These are phyloP conservation scores for Trachurus trachurus DNA, from an alignment of 2,797 vertebrate species.

Conservation along the genomic window DNA sequence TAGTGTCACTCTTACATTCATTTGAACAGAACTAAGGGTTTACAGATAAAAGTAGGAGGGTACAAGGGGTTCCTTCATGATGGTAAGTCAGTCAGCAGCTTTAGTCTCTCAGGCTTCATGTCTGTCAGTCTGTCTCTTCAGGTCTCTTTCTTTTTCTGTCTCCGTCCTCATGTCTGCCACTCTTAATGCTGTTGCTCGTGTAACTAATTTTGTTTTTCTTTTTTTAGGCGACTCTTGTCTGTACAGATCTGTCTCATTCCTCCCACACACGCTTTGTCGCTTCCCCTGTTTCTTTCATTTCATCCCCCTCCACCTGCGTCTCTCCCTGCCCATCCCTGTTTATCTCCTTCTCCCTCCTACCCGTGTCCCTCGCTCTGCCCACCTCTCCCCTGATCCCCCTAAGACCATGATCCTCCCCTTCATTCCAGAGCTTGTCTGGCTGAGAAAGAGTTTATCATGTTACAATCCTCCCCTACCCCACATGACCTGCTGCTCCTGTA, in stretches of 20 bases:
- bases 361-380: not conserved
- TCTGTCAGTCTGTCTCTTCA: slow-evolving; percentile 11
- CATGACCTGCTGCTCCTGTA: slow-evolving; percentile 34
- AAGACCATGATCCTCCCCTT: slow-evolving; percentile 38
- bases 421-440: slow-evolving; percentile 61
- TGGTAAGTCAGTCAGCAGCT: slow-evolving; percentile 51
- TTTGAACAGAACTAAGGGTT: slow-evolving; percentile 48
- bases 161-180: not conserved
- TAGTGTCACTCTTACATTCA: slow-evolving; percentile 67
- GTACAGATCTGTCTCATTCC: not conserved
- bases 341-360: not conserved
- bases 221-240: not conserved
- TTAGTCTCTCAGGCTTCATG: slow-evolving; percentile 9
- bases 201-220: not conserved
- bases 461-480: slow-evolving; percentile 43
- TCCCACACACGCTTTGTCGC: slow-evolving; percentile 5
- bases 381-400: too few relatives aligned
- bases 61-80: slow-evolving; percentile 70
- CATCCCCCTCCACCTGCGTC: slow-evolving; percentile 2
- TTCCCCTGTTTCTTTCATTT: slow-evolving; percentile 1
- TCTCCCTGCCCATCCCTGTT: not conserved
- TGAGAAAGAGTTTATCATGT: slow-evolving; percentile 59
- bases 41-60: slow-evolving; percentile 41
- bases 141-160: slow-evolving; percentile 1
- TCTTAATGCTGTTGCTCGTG: not conserved